phyloP scores from a whole-genome alignment of 2,888 invertebrate genomes.

The Diabrotica balteata region DNA sequence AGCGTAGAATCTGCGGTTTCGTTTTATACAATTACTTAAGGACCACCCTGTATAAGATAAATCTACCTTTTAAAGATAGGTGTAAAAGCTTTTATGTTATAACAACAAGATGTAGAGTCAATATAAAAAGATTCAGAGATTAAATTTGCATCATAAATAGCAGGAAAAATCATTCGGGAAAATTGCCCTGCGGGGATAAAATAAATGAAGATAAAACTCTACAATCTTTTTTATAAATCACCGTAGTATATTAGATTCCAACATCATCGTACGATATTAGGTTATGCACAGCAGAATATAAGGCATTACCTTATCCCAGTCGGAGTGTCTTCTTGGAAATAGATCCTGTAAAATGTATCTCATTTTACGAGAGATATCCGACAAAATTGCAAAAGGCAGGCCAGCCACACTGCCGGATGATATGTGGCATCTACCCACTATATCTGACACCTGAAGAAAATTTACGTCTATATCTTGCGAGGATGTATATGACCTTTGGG shows the following conservation, averaged over 20 bases:
- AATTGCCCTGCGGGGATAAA: slow-evolving; percentile 9
- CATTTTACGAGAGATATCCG: slow-evolving; percentile 32
- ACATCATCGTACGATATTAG: slow-evolving; percentile 15
- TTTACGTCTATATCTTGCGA: slow-evolving; percentile 37
- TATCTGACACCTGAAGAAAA: slow-evolving; percentile 42
- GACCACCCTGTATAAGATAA: too few species aligned
- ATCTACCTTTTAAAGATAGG: too few species aligned
- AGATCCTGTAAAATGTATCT: slow-evolving; percentile 34
- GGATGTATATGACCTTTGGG: slow-evolving; percentile 37
- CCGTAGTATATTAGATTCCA: slow-evolving; percentile 17
- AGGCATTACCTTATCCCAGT: slow-evolving; percentile 9
- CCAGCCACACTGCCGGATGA: slow-evolving; percentile 28
- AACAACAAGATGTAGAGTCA: too few species aligned
- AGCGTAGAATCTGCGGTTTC: too few species aligned
- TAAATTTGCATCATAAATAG: slow-evolving; percentile 10
- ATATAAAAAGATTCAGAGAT: neutral
- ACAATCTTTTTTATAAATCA: slow-evolving; percentile 21
- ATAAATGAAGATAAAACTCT: slow-evolving; percentile 18
- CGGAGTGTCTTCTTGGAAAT: slow-evolving; percentile 9
- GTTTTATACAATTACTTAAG: too few species aligned
- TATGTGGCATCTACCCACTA: slow-evolving; percentile 35
- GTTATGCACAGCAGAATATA: slow-evolving; percentile 13
- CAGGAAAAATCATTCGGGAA: slow-evolving; percentile 5
- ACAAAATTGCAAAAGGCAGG: slow-evolving; percentile 37
- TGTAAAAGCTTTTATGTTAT: too few species aligned